Evolutionary conservation across 1,140 invertebrate species (phyloP), one percentile per base, ranked within the genome.

Genomic region (Stegodyphus mimosarum): DNA sequence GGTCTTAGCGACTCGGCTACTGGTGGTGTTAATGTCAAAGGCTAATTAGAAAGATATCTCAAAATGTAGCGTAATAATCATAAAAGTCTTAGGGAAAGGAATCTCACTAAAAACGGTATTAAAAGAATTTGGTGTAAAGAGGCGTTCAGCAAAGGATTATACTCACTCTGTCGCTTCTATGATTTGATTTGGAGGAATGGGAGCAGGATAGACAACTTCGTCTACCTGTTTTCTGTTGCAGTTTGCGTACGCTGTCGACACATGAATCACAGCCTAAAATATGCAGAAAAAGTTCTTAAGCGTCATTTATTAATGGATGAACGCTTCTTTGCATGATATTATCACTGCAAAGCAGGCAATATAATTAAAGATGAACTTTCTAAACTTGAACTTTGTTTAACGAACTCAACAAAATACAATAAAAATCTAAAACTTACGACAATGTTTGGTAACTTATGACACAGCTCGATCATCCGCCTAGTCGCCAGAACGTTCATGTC

Each of bases 401-500:
- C 9, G 7, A 75, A 70, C n/a, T 6, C 6, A 70, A 7, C 15
- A 49, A 70, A 70, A 6, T 10, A 33, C 3, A 33, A 33, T 33
- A 33, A 33, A 33, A 33, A 33, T 33, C 33, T 33, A 10, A 52
- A 18, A 76, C 83, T 86, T 86, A 87, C 87, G 15, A 77, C 72
- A 63, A 89, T 70, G 48, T 88, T 73, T 52, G 69, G 80, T 15
- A 89, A 77, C 48, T 88, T 76, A 17, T 87, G 69, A 64, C 87
- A 85, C n/a, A 89, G 60, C 10, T 88, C 87, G 49, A 97, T 93
- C 73, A 97, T 91, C 88, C 95, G 92, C 90, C 96, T 95, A 33
- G 96, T 97, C 67, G 96, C 96, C 85, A 96, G 91, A 92, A 97
- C 95, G 91, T 98, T 98, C 90, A 97, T 87, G 18, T 85, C 66